Evolutionary conservation across 2,888 invertebrate genomes (phyloP).

Genomic region (Pammene fasciana): DNA sequence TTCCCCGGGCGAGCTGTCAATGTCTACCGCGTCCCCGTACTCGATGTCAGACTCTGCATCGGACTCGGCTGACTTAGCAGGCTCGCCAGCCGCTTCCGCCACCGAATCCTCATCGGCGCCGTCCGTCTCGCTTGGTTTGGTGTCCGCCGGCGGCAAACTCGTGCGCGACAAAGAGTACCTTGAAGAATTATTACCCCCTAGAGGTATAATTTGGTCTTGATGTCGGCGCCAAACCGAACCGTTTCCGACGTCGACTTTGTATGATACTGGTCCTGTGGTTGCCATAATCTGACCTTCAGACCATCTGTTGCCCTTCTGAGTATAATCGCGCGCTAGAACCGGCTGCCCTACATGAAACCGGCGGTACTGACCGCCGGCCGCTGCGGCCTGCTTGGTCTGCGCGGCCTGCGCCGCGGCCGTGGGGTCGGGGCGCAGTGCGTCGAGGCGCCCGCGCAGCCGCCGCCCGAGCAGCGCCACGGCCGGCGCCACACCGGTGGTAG

Average conservation of each 20-base stretch:
- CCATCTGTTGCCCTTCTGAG: neutral
- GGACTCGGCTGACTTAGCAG: neutral
- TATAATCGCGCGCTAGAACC: neutral
- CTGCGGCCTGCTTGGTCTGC: neutral
- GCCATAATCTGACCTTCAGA: neutral
- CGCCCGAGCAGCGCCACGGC: slow-evolving; percentile 42
- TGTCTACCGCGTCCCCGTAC: neutral
- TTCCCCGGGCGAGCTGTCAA: neutral
- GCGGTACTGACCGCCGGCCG: neutral
- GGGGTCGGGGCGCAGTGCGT: neutral
- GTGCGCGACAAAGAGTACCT: neutral
- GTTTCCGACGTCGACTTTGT: neutral
- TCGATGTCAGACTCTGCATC: neutral
- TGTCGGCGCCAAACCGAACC: neutral
- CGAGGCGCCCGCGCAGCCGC: neutral
- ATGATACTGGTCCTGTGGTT: neutral
- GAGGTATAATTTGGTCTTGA: neutral
- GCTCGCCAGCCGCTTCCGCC: neutral
- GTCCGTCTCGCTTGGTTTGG: neutral
- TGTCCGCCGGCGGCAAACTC: neutral
- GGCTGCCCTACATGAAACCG: neutral
- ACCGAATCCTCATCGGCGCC: neutral
- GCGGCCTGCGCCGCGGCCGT: neutral
- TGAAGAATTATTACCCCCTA: neutral
- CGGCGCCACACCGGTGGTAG: slow-evolving; percentile 43